Percentiles rank a stretch among this genome's conserved stretches.
Conservation (phyloP, 1,140 invertebrate genomes). For the Daktulosphaira vitifoliae region DNA sequence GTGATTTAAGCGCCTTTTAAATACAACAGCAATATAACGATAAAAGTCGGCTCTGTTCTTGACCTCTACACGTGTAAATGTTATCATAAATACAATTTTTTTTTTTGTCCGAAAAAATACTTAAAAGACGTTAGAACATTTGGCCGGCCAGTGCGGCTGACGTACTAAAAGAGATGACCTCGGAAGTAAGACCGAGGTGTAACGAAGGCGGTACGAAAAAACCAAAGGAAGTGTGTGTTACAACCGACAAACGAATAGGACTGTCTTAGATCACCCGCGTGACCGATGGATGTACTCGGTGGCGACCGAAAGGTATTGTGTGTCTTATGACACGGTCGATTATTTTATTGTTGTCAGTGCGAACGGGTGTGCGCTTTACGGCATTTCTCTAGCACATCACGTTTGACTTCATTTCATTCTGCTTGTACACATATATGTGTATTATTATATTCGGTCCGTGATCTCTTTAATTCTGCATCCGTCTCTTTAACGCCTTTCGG, state of each 20-base stretch:
- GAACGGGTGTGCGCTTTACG: not conserved
- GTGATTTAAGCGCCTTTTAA: too few species aligned
- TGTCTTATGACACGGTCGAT: slow-evolving; percentile 22
- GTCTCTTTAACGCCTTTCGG: too few species aligned
- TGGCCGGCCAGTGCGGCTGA: not conserved
- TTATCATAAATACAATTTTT: too few species aligned
- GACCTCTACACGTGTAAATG: too few species aligned
- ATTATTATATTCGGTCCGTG: not conserved
- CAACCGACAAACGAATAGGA: too few species aligned
- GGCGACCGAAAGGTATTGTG: not conserved
- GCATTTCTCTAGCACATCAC: not conserved
- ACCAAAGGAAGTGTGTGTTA: too few species aligned
- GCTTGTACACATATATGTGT: not conserved
- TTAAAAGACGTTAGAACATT: too few species aligned
- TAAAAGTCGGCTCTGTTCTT: too few species aligned
- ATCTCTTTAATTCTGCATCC: not conserved
- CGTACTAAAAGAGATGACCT: not conserved
- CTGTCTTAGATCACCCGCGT: slow-evolving; percentile 9
- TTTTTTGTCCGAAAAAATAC: too few species aligned
- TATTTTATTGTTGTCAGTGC: not conserved
- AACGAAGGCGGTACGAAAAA: too few species aligned
- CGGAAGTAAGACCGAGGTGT: not conserved
- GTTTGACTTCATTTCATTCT: not conserved
- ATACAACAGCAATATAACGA: too few species aligned
- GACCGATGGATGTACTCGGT: too few species aligned